Base-by-base conservation (phyloP, 2,797 vertebrate species). In the Salmo trutta region DNA sequence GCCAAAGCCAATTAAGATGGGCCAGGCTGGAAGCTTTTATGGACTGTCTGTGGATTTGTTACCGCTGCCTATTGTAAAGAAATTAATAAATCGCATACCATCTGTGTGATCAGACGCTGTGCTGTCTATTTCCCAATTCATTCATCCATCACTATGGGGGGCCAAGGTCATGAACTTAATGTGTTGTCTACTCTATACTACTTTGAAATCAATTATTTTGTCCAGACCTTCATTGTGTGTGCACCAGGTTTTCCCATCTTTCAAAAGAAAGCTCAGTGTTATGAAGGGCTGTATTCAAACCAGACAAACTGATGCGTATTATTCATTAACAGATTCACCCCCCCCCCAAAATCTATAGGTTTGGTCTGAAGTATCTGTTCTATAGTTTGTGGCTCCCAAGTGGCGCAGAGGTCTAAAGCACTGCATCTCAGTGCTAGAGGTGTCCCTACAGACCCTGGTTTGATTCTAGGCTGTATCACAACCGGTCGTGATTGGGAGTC, bases 1-100 rank as follows among this genome's bases (percentile, higher is more conserved):
- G 98, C 98, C 95, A 99, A 99, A 95, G 98, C 98, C 94, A 99
- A 99, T 95, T 99, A 33, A 15, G 27, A 19, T n/a, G n/a, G 47
- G 24, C 12, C 74, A 56, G 76, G 59, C 53, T 73, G 79, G 81
- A 79, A 56, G 72, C 68, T 85, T 88, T 86, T 81, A 83, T 81
- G 75, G 82, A 86, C 80, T 80, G 77, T 76, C 79, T 76, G 75
- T 78, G 76, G 77, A 77, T 81, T 81, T 80, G 75, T 79, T 77
- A 75, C 79, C 1, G 41, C 10, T 47, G 41, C 41, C 73, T 80
- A 81, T 17, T 62, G 67, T 75, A 81, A 75, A 71, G 36, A 41
- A 74, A 67, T 73, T 4, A 85, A 83, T 85, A 85, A 87, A 85
- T 75, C 72, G 70, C 41, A 77, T 81, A 85, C 51, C 76, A 81